phyloP scores from a whole-genome alignment of 2,888 invertebrate species.

The Argyra leucocephala region DNA sequence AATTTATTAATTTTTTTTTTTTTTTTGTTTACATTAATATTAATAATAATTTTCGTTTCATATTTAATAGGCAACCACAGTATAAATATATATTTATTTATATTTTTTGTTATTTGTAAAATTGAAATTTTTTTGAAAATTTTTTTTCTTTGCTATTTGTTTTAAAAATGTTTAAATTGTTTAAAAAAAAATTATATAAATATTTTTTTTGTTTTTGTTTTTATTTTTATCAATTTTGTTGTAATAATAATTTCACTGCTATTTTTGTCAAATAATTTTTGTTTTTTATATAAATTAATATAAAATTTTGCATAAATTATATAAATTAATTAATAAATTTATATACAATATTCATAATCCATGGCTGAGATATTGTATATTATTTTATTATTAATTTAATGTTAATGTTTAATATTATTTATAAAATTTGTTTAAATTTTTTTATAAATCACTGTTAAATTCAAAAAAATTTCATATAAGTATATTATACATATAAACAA shows the following conservation, averaged over 20 bases:
- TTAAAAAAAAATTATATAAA: background rate
- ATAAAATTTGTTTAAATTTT: slow-evolving; percentile 25
- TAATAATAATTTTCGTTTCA: background rate
- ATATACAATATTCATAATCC: slow-evolving; percentile 41
- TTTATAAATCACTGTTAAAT: background rate
- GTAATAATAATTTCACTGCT: background rate
- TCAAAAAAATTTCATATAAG: slow-evolving; percentile 14
- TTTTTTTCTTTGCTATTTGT: background rate
- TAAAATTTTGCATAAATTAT: no score
- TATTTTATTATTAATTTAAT: slow-evolving; percentile 12
- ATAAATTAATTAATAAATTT: slow-evolving; percentile 1
- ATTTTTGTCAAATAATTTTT: no score
- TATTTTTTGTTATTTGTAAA: no score
- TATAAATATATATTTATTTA: background rate
- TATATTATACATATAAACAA: no score
- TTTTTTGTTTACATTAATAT: background rate
- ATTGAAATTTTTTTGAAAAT: no score
- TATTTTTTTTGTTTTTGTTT: background rate
- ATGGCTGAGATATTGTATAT: slow-evolving; percentile 35
- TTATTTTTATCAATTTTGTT: background rate
- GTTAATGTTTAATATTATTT: background rate
- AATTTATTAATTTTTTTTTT: no score
- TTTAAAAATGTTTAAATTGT: background rate
- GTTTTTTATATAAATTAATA: background rate
- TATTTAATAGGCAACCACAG: slow-evolving; percentile 4